A percentile compares a stretch with the other conserved stretches of the same genome.
Evolutionary conservation across 2,888 invertebrate genomes (phyloP).

Genomic region (Tachystola acroxantha): DNA sequence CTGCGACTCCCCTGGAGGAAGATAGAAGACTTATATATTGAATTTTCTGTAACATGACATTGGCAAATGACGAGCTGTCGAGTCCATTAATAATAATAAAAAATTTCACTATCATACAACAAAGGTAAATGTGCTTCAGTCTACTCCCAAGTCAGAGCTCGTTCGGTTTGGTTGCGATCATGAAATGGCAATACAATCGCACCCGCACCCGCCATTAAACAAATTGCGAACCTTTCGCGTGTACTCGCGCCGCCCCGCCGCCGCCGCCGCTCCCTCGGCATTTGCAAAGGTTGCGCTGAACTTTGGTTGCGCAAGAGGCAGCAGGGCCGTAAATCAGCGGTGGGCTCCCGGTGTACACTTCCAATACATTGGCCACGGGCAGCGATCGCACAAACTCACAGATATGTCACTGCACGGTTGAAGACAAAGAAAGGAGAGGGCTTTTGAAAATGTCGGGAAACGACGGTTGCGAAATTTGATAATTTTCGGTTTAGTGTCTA

Average conservation of each 20-base stretch:
- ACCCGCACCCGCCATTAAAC: not conserved
- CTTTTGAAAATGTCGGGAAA: no score
- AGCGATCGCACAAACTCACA: no score
- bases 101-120: no score
- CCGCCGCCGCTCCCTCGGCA: constrained; percentile 18
- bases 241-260: not conserved
- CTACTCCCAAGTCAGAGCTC: not conserved
- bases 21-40: no score
- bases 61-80: no score
- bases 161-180: not conserved
- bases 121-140: not conserved
- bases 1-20: no score
- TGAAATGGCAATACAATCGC: constrained; percentile 4
- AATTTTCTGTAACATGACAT: no score
- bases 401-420: no score
- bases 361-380: constrained; percentile 17
- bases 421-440: no score
- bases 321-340: constrained; percentile 25
- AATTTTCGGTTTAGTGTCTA: no score
- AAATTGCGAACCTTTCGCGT: constrained; percentile 4
- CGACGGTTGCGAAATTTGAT: no score
- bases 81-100: no score
- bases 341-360: constrained; percentile 20
- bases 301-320: constrained; percentile 18
- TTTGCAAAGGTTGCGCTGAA: constrained; percentile 38